Evolutionary conservation across 1,140 invertebrate species (phyloP).

Genomic region (Plutomurus gul): DNA sequence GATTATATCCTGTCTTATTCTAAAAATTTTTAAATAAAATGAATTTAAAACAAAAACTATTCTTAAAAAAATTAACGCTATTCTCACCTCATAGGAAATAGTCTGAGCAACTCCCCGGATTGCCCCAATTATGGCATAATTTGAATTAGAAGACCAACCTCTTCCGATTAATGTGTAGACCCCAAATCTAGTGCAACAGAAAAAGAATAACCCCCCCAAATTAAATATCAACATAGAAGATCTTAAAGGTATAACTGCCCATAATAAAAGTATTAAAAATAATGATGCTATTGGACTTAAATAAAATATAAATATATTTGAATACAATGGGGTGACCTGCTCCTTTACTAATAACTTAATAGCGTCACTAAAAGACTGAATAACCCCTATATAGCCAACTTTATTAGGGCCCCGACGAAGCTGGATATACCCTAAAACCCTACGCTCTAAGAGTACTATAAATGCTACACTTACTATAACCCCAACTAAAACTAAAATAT

Average conservation of each 20-base stretch:
- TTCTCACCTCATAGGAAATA: constrained; percentile 71
- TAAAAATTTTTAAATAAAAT: constrained; percentile 58
- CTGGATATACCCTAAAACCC: constrained; percentile 70
- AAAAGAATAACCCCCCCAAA: constrained; percentile 62
- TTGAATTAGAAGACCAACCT: constrained; percentile 70
- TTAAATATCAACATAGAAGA: constrained; percentile 59
- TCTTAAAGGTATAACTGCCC: constrained; percentile 61
- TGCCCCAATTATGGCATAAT: constrained; percentile 68
- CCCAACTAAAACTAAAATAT: constrained; percentile 62
- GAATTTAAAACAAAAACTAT: constrained; percentile 59
- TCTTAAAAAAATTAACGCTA: constrained; percentile 64
- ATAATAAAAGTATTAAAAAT: constrained; percentile 63
- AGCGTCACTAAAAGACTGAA: constrained; percentile 70
- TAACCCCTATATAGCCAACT: constrained; percentile 64
- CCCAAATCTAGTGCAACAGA: constrained; percentile 62
- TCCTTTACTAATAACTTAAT: constrained; percentile 70
- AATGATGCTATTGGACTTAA: constrained; percentile 64
- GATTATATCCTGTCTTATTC: constrained; percentile 58
- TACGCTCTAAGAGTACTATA: constrained; percentile 71
- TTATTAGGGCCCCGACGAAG: constrained; percentile 72
- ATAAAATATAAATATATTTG: constrained; percentile 64
- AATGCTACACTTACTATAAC: constrained; percentile 67
- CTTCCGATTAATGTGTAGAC: constrained; percentile 65
- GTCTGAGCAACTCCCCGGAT: constrained; percentile 68
- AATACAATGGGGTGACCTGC: constrained; percentile 59